These are phyloP conservation scores for Leptoteleia sp. DNA, from an alignment of 1,140 invertebrate species.

Conservation along the genomic window DNA sequence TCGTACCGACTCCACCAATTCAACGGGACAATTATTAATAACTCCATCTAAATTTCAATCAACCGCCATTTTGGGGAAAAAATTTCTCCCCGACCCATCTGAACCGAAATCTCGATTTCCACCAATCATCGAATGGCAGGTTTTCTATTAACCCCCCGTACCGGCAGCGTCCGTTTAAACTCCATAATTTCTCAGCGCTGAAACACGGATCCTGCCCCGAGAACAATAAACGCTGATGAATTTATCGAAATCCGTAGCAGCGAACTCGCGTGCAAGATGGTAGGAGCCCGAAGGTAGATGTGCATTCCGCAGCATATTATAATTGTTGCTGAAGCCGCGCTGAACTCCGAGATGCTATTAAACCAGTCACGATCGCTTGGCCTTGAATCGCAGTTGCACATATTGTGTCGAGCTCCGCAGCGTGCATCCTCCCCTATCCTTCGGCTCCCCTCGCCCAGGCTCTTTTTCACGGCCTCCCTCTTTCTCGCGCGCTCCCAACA, in stretches of 20 bases:
- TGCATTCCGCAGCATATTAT: constrained; percentile 73
- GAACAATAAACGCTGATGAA: constrained; percentile 45
- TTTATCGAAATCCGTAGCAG: constrained; percentile 49
- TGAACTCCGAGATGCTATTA: constrained; percentile 73
- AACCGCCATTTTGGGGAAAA: constrained; percentile 4
- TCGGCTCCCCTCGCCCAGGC: constrained; percentile 42
- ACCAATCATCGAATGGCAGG: constrained; percentile 2
- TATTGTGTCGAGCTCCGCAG: constrained; percentile 70
- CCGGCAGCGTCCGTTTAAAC: not conserved
- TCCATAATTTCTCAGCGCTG: constrained; percentile 19
- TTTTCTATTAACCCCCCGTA: constrained; percentile 26
- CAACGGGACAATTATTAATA: not conserved
- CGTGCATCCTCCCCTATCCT: constrained; percentile 60
- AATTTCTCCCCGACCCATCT: constrained; percentile 1
- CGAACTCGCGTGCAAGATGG: constrained; percentile 58
- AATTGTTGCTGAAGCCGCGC: constrained; percentile 72
- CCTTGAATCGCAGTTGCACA: constrained; percentile 77
- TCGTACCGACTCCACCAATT: too few species aligned
- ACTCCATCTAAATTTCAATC: constrained; percentile 20
- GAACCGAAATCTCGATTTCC: not conserved
- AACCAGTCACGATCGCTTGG: constrained; percentile 76
- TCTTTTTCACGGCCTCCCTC: constrained; percentile 46
- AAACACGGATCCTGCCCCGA: not conserved
- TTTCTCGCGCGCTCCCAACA: constrained; percentile 24
- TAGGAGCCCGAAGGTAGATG: constrained; percentile 68